Conservation (phyloP, 2,797 vertebrate genomes). For the Australoheros facetus region DNA sequence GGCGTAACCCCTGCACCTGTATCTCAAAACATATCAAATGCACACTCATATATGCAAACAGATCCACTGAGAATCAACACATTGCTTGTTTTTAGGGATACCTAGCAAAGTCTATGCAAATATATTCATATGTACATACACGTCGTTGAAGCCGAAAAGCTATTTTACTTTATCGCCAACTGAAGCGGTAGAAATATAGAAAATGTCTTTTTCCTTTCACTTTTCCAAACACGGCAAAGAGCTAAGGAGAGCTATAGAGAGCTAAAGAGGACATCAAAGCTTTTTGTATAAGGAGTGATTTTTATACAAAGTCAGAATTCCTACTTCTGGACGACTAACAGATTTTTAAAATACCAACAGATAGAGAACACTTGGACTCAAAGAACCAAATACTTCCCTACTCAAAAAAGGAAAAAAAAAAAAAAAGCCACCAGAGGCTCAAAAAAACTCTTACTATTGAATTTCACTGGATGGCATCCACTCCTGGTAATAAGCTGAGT, state of each 20-base stretch:
- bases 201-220: slow-evolving; percentile 75
- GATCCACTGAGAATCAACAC: slow-evolving; percentile 86
- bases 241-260: slow-evolving; percentile 73
- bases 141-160: slow-evolving; percentile 75
- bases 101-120: slow-evolving; percentile 85
- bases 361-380: slow-evolving; percentile 76
- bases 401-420: slow-evolving; percentile 16
- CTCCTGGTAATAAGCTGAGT: slow-evolving; percentile 61
- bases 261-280: slow-evolving; percentile 79
- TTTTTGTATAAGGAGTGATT: slow-evolving; percentile 76
- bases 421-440: slow-evolving; percentile 53
- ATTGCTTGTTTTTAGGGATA: slow-evolving; percentile 85
- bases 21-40: slow-evolving; percentile 75
- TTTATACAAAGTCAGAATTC: slow-evolving; percentile 77
- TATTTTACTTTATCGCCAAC: slow-evolving; percentile 75
- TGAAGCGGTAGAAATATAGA: slow-evolving; percentile 81
- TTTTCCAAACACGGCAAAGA: slow-evolving; percentile 74
- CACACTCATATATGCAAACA: slow-evolving; percentile 84
- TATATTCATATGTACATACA: slow-evolving; percentile 84
- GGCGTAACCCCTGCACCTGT: slow-evolving; percentile 61
- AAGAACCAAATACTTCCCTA: slow-evolving; percentile 71
- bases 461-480: slow-evolving; percentile 69
- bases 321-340: slow-evolving; percentile 72
- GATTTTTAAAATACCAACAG: slow-evolving; percentile 71
- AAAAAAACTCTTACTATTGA: slow-evolving; percentile 57